Percentiles rank a stretch among this genome's conserved stretches.
These are phyloP conservation scores for Liasis olivaceus DNA, from an alignment of 2,797 vertebrate species.

Conservation along the genomic window DNA sequence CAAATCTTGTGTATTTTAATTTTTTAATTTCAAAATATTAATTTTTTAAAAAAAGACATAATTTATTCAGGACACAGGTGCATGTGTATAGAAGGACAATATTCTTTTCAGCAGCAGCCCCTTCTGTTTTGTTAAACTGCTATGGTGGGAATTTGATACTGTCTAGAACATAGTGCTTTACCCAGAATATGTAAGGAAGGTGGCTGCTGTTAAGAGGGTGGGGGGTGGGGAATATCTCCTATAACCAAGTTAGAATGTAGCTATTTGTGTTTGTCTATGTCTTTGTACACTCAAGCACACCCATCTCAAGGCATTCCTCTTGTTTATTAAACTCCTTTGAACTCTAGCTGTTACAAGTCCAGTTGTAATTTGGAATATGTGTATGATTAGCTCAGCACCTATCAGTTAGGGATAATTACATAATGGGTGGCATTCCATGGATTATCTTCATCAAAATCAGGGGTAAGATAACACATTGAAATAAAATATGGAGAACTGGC, in stretches of 20 bases:
- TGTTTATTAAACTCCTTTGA: not conserved
- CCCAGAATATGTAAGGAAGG: not conserved
- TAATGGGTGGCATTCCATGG: not conserved
- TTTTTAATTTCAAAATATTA: not conserved
- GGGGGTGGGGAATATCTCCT: not conserved
- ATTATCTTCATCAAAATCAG: not conserved
- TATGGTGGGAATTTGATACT: not conserved
- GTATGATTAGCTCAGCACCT: not conserved
- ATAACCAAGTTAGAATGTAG: not conserved
- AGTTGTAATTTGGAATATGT: not conserved
- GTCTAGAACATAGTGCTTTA: not conserved
- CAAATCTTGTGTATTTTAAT: not conserved
- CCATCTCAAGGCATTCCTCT: not conserved
- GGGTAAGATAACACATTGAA: not conserved
- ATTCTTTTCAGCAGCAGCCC: not conserved
- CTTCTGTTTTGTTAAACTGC: not conserved
- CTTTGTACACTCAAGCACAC: not conserved
- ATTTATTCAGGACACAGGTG: not conserved
- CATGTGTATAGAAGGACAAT: not conserved
- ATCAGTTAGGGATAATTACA: not conserved
- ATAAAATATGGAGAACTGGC: not conserved
- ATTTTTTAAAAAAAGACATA: not conserved
- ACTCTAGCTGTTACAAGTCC: not conserved
- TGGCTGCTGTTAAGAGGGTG: not conserved
- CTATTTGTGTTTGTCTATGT: not conserved